phyloP scores from a whole-genome alignment of 2,797 vertebrate species.

The Gallirallus australis region DNA sequence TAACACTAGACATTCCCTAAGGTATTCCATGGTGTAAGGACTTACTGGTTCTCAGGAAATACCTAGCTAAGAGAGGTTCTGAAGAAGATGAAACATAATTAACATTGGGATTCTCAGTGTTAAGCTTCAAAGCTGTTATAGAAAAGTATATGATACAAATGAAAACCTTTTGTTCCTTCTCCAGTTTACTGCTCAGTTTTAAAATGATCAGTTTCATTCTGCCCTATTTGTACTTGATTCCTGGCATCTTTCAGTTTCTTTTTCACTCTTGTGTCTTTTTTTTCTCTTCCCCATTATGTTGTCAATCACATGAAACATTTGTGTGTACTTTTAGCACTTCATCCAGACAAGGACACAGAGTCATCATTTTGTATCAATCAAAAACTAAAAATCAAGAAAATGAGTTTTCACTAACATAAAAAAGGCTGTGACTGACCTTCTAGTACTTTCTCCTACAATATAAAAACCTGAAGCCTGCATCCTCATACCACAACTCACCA shows the following conservation, averaged over 20 bases:
- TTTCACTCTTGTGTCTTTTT: neutral
- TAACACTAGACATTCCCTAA: neutral
- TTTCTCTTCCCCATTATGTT: neutral
- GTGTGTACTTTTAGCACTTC: neutral
- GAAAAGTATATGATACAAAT: neutral
- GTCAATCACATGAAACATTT: neutral
- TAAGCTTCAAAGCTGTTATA: neutral
- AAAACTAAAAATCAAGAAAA: constrained; percentile 1
- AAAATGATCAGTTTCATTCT: neutral
- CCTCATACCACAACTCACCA: neutral
- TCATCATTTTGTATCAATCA: neutral
- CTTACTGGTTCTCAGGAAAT: neutral
- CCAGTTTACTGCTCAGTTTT: neutral
- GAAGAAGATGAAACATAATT: neutral
- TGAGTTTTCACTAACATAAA: neutral
- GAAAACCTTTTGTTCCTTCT: neutral
- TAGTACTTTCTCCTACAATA: neutral
- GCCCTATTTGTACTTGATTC: neutral
- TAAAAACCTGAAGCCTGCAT: neutral
- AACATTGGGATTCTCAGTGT: neutral
- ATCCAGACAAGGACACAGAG: neutral
- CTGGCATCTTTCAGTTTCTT: constrained; percentile 9
- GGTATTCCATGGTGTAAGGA: neutral
- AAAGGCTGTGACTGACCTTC: neutral
- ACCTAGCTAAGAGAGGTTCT: neutral